These are phyloP conservation scores for Parazoanthus darwini DNA, from an alignment of 92 coral and sea anemone species.

Conservation along the genomic window DNA sequence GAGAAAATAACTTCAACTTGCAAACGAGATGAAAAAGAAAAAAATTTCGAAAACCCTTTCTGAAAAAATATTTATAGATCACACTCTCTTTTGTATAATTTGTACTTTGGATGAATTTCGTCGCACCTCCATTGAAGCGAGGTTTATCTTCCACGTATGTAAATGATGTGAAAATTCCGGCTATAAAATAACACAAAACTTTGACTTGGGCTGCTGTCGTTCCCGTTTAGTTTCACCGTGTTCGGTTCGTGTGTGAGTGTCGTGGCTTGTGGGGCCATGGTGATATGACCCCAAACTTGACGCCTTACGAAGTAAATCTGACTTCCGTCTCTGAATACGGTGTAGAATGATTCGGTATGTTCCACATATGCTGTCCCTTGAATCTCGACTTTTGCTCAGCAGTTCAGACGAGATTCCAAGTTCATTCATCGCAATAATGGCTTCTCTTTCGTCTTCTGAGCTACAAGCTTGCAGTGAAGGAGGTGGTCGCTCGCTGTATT, in stretches of 20 bases:
- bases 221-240: conserved; percentile 11
- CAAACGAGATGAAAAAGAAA: neutral
- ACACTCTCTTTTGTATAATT: neutral
- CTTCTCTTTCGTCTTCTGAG: conserved; percentile 87
- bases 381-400: conserved; percentile 64
- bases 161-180: neutral
- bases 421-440: conserved; percentile 60
- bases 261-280: conserved; percentile 55
- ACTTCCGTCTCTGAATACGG: conserved; percentile 76
- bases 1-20: neutral
- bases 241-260: conserved; percentile 43
- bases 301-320: conserved; percentile 67
- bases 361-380: conserved; percentile 87
- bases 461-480: conserved; percentile 35
- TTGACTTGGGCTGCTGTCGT: conserved; percentile 76
- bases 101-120: neutral
- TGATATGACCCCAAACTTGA: conserved; percentile 67
- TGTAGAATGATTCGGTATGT: conserved; percentile 91
- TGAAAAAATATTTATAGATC: conserved; percentile 17
- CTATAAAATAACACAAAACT: conserved; percentile 87
- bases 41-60: neutral
- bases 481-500: conserved; percentile 77
- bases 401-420: conserved; percentile 83
- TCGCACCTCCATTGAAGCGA: neutral
- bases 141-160: neutral